These are phyloP conservation scores for Meloidogyne hapla DNA, from an alignment of 1,140 invertebrate genomes.

Conservation along the genomic window DNA sequence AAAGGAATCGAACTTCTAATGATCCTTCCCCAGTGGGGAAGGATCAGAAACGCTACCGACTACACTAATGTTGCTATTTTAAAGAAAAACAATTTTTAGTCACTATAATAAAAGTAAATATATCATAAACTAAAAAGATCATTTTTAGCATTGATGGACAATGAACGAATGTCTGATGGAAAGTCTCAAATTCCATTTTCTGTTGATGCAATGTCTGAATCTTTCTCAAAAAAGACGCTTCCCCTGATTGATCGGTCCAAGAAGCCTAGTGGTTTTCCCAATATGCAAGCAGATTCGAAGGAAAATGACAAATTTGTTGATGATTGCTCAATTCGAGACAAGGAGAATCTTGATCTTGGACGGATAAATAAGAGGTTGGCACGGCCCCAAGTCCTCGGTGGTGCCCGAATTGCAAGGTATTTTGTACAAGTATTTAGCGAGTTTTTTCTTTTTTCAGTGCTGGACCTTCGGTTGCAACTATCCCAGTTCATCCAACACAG, in stretches of 20 bases:
- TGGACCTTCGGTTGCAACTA: not conserved
- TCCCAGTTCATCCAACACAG: not conserved
- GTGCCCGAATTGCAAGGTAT: constrained; percentile 15
- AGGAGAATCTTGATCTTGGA: constrained; percentile 15
- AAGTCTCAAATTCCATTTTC: not conserved
- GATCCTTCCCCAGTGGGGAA: too few species aligned
- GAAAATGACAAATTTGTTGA: not conserved
- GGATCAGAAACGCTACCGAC: too few species aligned
- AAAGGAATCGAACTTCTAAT: too few species aligned
- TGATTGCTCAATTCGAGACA: constrained; percentile 3
- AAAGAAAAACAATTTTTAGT: too few species aligned
- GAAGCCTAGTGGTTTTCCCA: not conserved
- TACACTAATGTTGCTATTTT: too few species aligned
- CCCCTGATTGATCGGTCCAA: not conserved
- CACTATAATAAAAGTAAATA: too few species aligned
- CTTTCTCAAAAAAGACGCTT: not conserved
- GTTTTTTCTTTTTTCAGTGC: constrained; percentile 10
- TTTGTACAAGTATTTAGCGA: not conserved
- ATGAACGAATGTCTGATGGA: not conserved
- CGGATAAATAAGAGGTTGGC: constrained; percentile 1
- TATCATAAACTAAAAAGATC: not conserved
- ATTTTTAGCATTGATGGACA: not conserved
- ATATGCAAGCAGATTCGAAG: not conserved
- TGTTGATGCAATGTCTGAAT: not conserved
- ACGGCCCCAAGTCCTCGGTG: constrained; percentile 15